These are phyloP conservation scores for Podargus strigoides DNA, from an alignment of 2,797 vertebrate species.

Conservation along the genomic window DNA sequence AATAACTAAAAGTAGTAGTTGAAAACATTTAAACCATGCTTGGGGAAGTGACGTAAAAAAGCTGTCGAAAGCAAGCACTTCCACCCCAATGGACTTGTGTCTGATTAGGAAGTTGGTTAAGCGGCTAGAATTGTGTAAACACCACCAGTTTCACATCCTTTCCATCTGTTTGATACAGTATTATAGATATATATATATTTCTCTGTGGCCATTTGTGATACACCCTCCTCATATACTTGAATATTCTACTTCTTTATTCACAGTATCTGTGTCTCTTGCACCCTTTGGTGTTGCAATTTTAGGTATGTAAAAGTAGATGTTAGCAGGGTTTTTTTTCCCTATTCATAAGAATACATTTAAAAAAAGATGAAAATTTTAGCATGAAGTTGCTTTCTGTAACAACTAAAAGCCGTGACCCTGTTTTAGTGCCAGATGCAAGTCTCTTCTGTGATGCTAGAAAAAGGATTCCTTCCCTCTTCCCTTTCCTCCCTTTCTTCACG, in stretches of 20 bases:
- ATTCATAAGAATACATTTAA: constrained; percentile 79
- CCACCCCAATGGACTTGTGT: constrained; percentile 59
- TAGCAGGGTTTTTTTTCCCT: constrained; percentile 82
- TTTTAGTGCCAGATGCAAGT: constrained; percentile 81
- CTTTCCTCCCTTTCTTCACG: constrained; percentile 41
- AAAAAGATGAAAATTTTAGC: constrained; percentile 82
- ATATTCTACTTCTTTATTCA: constrained; percentile 84
- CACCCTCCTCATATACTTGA: constrained; percentile 80
- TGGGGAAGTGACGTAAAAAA: constrained; percentile 57
- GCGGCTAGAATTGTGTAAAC: constrained; percentile 76
- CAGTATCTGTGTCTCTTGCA: constrained; percentile 90
- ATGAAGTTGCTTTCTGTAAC: constrained; percentile 83
- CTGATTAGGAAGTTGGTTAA: constrained; percentile 74
- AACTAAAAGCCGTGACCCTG: constrained; percentile 79
- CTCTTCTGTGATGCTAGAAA: constrained; percentile 77
- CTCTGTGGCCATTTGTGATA: constrained; percentile 88
- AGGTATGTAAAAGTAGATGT: constrained; percentile 94
- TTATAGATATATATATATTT: constrained; percentile 85
- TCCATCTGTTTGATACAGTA: constrained; percentile 83
- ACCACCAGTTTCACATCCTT: constrained; percentile 73
- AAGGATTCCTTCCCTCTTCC: constrained; percentile 55
- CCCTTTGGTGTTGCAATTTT: constrained; percentile 87
- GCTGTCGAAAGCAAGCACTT: constrained; percentile 62
- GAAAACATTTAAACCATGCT: constrained; percentile 46
- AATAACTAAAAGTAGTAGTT: constrained; percentile 68